phyloP scores from a whole-genome alignment of 1,140 invertebrate species.

The Anoplophora glabripennis region DNA sequence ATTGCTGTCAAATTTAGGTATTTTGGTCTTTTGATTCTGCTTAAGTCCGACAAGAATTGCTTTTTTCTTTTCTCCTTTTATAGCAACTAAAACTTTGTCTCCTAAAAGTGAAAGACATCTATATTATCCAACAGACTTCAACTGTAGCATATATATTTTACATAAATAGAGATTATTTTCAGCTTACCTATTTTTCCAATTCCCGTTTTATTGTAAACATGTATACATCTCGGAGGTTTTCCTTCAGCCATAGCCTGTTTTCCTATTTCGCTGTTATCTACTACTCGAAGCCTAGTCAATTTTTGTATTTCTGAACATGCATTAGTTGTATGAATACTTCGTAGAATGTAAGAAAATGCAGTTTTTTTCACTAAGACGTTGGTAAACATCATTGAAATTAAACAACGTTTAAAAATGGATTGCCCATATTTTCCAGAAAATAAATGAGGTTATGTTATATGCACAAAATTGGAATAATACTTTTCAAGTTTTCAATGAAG shows the following conservation, averaged over 20 bases:
- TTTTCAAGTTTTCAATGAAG: too few relatives aligned
- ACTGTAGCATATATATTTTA: not conserved
- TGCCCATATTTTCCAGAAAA: too few relatives aligned
- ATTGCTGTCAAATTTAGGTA: conserved; percentile 94
- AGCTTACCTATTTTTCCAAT: conserved; percentile 61
- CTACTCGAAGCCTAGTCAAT: conserved; percentile 79
- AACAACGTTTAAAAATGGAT: too few relatives aligned
- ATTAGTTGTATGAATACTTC: conserved; percentile 57
- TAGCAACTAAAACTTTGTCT: conserved; percentile 90
- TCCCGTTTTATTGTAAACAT: conserved; percentile 79
- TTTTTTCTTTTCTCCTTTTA: conserved; percentile 95
- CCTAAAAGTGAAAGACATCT: conserved; percentile 53
- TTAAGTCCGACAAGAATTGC: conserved; percentile 92
- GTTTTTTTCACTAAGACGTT: not conserved
- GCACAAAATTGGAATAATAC: too few relatives aligned
- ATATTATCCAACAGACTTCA: not conserved
- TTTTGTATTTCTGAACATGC: conserved; percentile 63
- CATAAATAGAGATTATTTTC: not conserved
- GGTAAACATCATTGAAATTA: not conserved
- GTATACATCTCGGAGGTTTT: conserved; percentile 84
- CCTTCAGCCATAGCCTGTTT: conserved; percentile 91
- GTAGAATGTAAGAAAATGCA: not conserved
- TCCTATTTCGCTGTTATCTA: conserved; percentile 94
- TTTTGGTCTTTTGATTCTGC: conserved; percentile 74
- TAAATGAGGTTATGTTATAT: too few relatives aligned